Conservation (phyloP, 64 coral and sea anemone genomes). For the Actinia equina region DNA sequence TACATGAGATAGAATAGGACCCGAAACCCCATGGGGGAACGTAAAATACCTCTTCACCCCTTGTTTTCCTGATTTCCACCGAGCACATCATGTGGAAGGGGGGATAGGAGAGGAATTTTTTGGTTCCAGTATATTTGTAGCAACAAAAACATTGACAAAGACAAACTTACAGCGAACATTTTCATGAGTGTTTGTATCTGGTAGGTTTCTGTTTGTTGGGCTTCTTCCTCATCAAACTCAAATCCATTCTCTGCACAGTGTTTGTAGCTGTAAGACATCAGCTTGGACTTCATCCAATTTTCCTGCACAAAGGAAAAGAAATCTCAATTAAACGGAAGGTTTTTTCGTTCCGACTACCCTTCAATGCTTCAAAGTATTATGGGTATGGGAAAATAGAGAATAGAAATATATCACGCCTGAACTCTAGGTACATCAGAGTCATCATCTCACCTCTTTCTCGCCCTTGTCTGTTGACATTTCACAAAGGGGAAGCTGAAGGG, state of each 20-base stretch:
- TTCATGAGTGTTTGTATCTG: conserved; percentile 86
- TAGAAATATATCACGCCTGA: background rate
- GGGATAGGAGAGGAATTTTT: background rate
- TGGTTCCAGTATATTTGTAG: no score
- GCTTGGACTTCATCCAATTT: conserved; percentile 34
- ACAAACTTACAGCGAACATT: conserved; percentile 81
- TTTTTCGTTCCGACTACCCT: no score
- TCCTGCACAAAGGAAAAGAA: conserved; percentile 22
- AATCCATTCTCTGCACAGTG: background rate
- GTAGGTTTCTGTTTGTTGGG: conserved; percentile 55
- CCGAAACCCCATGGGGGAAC: no score
- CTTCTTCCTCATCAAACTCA: conserved; percentile 39
- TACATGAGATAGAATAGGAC: no score
- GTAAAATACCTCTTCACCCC: no score
- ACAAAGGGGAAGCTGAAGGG: conserved; percentile 86
- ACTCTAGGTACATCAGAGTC: background rate
- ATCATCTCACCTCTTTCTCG: conserved; percentile 78
- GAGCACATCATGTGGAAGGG: no score
- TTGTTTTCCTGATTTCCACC: no score
- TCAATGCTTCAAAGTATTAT: no score
- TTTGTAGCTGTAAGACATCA: conserved; percentile 25
- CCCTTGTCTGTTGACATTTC: conserved; percentile 96
- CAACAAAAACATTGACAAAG: background rate
- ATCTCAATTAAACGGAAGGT: no score
- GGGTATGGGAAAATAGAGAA: no score